Evolutionary conservation across 2,888 invertebrate species (phyloP).

Genomic region (Morpho achilles): DNA sequence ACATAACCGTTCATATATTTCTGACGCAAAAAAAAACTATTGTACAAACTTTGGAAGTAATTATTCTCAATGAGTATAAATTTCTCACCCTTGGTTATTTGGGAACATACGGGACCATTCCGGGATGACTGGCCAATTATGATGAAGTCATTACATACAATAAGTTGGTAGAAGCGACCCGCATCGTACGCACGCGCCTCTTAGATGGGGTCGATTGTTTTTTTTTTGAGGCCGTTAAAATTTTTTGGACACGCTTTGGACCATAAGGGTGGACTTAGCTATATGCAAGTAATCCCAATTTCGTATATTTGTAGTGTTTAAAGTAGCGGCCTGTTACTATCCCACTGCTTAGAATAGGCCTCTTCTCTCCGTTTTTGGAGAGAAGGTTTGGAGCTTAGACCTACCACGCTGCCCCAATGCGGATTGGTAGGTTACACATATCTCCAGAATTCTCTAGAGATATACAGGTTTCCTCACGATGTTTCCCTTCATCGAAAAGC

Average conservation of each 20-base stretch:
- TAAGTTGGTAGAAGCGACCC: constrained; percentile 33
- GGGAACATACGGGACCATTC: constrained; percentile 42
- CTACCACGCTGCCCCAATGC: too few species aligned
- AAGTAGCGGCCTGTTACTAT: too few species aligned
- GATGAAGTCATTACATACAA: constrained; percentile 60
- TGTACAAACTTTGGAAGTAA: constrained; percentile 1
- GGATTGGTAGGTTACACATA: too few species aligned
- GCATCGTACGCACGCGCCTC: constrained; percentile 38
- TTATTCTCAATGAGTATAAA: constrained; percentile 13
- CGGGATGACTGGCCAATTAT: constrained; percentile 47
- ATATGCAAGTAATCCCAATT: too few species aligned
- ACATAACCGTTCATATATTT: background rate
- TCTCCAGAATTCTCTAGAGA: too few species aligned
- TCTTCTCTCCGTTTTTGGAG: too few species aligned
- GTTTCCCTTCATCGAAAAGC: too few species aligned
- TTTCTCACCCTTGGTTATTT: constrained; percentile 12
- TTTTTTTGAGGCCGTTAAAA: constrained; percentile 19
- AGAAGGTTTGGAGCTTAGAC: too few species aligned
- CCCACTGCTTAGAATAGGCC: too few species aligned
- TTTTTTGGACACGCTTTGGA: constrained; percentile 13
- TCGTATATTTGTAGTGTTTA: too few species aligned
- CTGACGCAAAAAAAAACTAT: background rate
- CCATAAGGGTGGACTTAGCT: background rate
- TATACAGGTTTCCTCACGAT: too few species aligned
- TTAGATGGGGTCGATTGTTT: constrained; percentile 23